Evolutionary conservation across 2,888 invertebrate genomes (phyloP), one percentile per base, ranked within the genome.

Genomic region (Pheosia gnoma): DNA sequence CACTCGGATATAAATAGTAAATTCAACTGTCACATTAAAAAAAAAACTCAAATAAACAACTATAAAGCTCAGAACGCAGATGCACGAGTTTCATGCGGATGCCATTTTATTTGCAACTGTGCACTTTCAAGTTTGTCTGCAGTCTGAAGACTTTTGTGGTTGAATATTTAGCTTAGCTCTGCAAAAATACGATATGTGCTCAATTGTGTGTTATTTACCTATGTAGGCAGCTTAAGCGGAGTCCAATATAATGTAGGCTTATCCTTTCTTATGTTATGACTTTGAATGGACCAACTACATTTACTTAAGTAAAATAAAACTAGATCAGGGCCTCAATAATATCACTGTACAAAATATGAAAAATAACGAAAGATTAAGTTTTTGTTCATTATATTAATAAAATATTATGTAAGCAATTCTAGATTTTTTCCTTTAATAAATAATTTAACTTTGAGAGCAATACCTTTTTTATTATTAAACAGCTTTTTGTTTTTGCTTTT

Each of bases 91-190:
- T 57, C 47, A 67, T 51, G 59, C 57, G 65, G 58, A 62, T 49
- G 65, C 54, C 52, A 59, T 72, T 70, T 67, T 67, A 67, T 69
- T 63, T 72, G 41, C 65, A 59, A 53, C 37, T 56, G 6, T 5
- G 25, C 11, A 7, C n/a, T 38, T 51, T n/a, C 25, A 36, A 36
- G 36, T 13, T n/a, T 9, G 6, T n/a, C n/a, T 51, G 53, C 65
- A 57, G 67, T 25, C 25, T 25, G 67, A 61, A 63, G 69, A 72
- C 65, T 67, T 72, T 1, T 25, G 25, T 25, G 25, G 25, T 25
- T 25, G 25, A 25, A 25, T 70, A 72, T 67, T 67, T 71, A 63
- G 54, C 57, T 13, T 61, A 45, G 57, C 54, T 39, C 57, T 59
- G 51, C 8, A 45, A 45, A 11, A 10, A 45, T 45, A 45, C 3